Percentiles rank a stretch among this genome's conserved stretches.
phyloP scores from a whole-genome alignment of 2,888 invertebrate genomes.

The Cantharis flavilabris region DNA sequence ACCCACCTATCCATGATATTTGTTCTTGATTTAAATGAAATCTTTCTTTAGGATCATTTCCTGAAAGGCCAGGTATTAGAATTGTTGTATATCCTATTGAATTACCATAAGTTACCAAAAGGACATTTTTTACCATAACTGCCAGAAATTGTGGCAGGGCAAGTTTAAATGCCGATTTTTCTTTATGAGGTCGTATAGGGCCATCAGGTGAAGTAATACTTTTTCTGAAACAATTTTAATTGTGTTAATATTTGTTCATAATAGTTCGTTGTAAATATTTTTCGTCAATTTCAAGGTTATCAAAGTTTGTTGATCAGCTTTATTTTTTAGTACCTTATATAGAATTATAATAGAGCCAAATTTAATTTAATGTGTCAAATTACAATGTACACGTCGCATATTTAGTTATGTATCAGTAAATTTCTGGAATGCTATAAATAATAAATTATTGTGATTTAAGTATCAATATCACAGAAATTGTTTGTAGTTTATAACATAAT shows the following conservation, averaged over 20 bases:
- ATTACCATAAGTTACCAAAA: slow-evolving; percentile 78
- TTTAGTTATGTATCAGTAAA: neutral
- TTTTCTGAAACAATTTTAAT: neutral
- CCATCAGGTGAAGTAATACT: neutral
- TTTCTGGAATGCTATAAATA: neutral
- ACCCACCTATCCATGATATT: slow-evolving; percentile 77
- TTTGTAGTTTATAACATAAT: neutral
- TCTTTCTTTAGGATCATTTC: slow-evolving; percentile 48
- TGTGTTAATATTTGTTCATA: neutral
- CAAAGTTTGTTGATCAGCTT: neutral
- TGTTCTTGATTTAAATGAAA: slow-evolving; percentile 64
- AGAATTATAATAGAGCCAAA: neutral
- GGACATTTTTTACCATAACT: slow-evolving; percentile 79
- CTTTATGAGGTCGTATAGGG: neutral
- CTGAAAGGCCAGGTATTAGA: slow-evolving; percentile 74
- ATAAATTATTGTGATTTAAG: neutral
- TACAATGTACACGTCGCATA: neutral
- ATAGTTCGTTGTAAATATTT: neutral
- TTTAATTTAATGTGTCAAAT: neutral
- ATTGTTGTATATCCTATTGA: slow-evolving; percentile 82
- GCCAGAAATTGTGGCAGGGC: slow-evolving; percentile 76
- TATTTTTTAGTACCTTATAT: neutral
- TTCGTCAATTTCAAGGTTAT: neutral
- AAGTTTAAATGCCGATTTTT: slow-evolving; percentile 39
- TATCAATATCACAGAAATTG: neutral